A percentile compares a stretch with the other conserved stretches of the same genome.
Conservation (phyloP, 2,888 invertebrate genomes). For the Eupithecia exiguata region DNA sequence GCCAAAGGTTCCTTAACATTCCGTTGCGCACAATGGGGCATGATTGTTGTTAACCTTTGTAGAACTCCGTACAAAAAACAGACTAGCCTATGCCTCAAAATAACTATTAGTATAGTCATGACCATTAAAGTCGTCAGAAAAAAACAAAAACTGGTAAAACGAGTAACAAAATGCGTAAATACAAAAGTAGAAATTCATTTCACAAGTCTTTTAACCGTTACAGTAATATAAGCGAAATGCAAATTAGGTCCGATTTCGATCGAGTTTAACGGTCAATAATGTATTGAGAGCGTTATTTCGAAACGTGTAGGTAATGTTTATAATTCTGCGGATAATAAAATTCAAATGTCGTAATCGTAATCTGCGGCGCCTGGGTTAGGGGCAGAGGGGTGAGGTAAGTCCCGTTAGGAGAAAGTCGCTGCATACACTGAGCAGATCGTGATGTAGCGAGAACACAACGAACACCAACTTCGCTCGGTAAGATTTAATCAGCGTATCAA, state of each 20-base stretch:
- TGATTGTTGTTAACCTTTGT: conserved; percentile 41
- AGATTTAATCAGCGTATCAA: conserved; percentile 54
- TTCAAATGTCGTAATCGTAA: conserved; percentile 73
- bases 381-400: conserved; percentile 58
- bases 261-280: conserved; percentile 50
- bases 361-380: conserved; percentile 57
- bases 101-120: neutral
- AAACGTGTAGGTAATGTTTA: conserved; percentile 52
- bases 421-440: conserved; percentile 74
- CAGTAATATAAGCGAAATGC: conserved; percentile 22
- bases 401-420: conserved; percentile 84
- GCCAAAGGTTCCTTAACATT: conserved; percentile 47
- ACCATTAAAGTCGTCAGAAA: conserved; percentile 6
- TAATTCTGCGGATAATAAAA: conserved; percentile 70
- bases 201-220: conserved; percentile 23
- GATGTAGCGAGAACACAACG: conserved; percentile 57
- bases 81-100: conserved; percentile 2
- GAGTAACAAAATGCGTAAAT: conserved; percentile 9
- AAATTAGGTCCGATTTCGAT: conserved; percentile 44
- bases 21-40: conserved; percentile 34
- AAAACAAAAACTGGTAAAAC: conserved; percentile 23
- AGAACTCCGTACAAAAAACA: conserved; percentile 32
- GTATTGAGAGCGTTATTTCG: conserved; percentile 59
- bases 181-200: conserved; percentile 26
- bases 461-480: conserved; percentile 66